A percentile compares a stretch with the other conserved stretches of the same genome.
These are phyloP conservation scores for Ceratina australensis DNA, from an alignment of 1,140 invertebrate species.

Conservation along the genomic window DNA sequence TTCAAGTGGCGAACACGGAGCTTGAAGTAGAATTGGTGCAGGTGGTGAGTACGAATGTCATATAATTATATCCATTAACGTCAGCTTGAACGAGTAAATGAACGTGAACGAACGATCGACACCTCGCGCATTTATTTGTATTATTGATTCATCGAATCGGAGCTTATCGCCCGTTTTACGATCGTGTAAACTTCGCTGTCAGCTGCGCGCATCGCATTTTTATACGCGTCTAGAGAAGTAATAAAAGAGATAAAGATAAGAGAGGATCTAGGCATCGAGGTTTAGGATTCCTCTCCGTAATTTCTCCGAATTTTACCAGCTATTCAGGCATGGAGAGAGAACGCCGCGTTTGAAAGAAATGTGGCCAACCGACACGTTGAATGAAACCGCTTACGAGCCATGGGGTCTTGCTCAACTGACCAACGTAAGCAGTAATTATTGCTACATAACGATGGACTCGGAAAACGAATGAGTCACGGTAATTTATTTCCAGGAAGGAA, in stretches of 20 bases:
- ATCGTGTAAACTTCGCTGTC: too few species aligned
- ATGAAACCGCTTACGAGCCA: conserved; percentile 65
- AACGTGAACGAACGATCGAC: too few species aligned
- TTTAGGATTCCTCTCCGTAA: background rate
- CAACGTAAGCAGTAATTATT: conserved; percentile 75
- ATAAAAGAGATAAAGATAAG: too few species aligned
- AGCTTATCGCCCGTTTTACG: too few species aligned
- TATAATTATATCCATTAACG: background rate
- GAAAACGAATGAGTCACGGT: background rate
- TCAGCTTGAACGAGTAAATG: background rate
- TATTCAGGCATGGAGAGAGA: conserved; percentile 81
- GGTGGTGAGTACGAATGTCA: conserved; percentile 45
- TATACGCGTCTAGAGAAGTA: too few species aligned
- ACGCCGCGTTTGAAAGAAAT: conserved; percentile 78
- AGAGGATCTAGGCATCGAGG: too few species aligned
- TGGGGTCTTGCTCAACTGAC: conserved; percentile 79
- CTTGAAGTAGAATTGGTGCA: conserved; percentile 46
- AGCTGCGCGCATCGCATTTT: too few species aligned
- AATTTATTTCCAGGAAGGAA: conserved; percentile 76
- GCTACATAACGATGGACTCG: background rate
- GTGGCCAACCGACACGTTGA: conserved; percentile 77
- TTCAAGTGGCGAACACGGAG: conserved; percentile 10
- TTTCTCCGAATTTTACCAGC: conserved; percentile 62
- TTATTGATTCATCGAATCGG: too few species aligned
- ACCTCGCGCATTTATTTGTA: too few species aligned